Evolutionary conservation across 2,888 invertebrate genomes (phyloP), one percentile per base, ranked within the genome.

Genomic region (Agrochola lota): DNA sequence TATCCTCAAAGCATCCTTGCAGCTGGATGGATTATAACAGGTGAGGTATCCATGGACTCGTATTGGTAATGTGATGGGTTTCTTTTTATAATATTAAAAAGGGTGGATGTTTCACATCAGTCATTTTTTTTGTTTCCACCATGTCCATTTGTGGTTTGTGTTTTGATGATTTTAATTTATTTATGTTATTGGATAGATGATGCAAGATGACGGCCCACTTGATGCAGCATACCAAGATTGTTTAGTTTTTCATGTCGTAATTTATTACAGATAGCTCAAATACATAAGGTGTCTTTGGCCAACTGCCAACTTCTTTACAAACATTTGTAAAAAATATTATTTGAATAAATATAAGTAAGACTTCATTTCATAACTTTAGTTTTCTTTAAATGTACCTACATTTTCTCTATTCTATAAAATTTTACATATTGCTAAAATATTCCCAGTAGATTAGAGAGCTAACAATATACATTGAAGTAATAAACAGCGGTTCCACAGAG

Each of bases 401-500:
- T 43, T 15, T 26, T 59, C 15, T 46, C 12, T 46, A 15, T 57
- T 11, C 57, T 59, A 59, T 59, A 26, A 43, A 26, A 40, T 64
- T 23, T 64, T n/a, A 64, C 15, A n/a, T n/a, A n/a, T 2, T 40
- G 9, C 15, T 40, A 30, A 15, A 35, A 35, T 26, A 76, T 55
- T n/a, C 11, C 1, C 0, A 35, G 12, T 49, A 55, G 2, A 26
- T n/a, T 52, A 43, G 23, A 59, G 57, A 63, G 23, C 55, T 7
- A 71, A 20, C 20, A 57, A n/a, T 59, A 26, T 30, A 26, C 7
- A 52, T 20, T n/a, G 23, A 64, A 80, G 30, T 57, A 74, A 30
- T 12, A n/a, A 49, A 43, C 15, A 60, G 15, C n/a, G n/a, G 23
- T 43, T 60, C 46, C 20, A 67, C 40, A 49, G 5, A 43, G 3